These are phyloP conservation scores for Melieria crassipennis DNA, from an alignment of 2,888 invertebrate genomes.

Conservation along the genomic window DNA sequence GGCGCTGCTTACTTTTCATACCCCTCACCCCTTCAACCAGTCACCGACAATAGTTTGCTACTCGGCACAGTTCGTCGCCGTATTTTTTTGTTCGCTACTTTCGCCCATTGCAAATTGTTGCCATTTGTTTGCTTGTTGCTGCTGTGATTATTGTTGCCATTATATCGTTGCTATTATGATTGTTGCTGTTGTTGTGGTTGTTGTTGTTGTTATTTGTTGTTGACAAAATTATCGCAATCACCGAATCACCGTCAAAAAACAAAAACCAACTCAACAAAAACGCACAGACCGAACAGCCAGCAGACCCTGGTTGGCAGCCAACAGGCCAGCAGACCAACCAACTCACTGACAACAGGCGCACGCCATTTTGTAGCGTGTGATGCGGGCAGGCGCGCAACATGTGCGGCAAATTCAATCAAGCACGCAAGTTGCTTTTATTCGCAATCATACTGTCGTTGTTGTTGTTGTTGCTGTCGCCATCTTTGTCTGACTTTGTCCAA, in stretches of 20 bases:
- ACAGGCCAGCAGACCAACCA: too few relatives aligned
- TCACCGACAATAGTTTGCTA: too few relatives aligned
- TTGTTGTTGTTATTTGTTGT: conserved; percentile 3
- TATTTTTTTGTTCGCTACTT: too few relatives aligned
- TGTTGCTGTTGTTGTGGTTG: conserved; percentile 3
- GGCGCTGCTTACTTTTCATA: too few relatives aligned
- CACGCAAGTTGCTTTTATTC: neutral
- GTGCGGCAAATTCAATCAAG: conserved; percentile 18
- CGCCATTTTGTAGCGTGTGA: neutral
- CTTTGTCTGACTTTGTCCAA: too few relatives aligned
- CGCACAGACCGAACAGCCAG: neutral
- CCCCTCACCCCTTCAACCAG: too few relatives aligned
- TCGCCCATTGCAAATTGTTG: too few relatives aligned
- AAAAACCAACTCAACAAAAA: neutral
- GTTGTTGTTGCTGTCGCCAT: neutral
- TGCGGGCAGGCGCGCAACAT: too few relatives aligned
- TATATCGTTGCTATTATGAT: neutral
- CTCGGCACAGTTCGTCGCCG: too few relatives aligned
- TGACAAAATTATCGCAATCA: conserved; percentile 11
- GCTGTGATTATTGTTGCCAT: neutral
- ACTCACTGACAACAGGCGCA: too few relatives aligned
- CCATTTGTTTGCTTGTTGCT: neutral
- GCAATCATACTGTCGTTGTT: too few relatives aligned
- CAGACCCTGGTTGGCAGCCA: neutral
- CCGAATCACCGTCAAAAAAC: neutral